Conservation (phyloP, 2,113 vertebrate genomes). For the Alosa alosa region DNA sequence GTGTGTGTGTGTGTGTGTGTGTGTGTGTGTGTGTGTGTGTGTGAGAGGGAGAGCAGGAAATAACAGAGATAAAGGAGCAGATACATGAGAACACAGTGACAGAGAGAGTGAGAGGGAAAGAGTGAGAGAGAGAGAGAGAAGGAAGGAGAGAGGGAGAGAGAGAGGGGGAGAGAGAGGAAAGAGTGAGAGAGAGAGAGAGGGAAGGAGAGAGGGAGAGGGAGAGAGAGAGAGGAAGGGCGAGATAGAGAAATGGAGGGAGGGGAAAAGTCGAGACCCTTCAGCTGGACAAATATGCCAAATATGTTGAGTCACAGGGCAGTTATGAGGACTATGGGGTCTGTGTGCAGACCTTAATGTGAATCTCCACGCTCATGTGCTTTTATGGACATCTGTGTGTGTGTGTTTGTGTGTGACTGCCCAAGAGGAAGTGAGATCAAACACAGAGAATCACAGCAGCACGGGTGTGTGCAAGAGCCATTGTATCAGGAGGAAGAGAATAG, state of each 20-base stretch:
- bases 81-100: neutral
- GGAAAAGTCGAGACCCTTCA: slow-evolving; percentile 13
- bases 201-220: neutral
- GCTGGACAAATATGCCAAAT: slow-evolving; percentile 36
- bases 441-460: no score
- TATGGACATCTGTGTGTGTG: slow-evolving; percentile 24
- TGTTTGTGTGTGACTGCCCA: neutral
- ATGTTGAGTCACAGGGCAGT: slow-evolving; percentile 36
- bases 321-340: slow-evolving; percentile 32
- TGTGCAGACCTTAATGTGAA: neutral
- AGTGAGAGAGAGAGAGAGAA: neutral
- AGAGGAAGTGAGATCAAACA: no score
- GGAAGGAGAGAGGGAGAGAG: neutral
- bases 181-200: neutral
- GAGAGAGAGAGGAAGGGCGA: neutral
- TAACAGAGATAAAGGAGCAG: neutral
- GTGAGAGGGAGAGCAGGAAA: neutral
- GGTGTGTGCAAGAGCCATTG: neutral
- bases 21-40: neutral
- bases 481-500: neutral
- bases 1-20: neutral
- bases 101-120: neutral
- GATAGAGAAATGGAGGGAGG: neutral
- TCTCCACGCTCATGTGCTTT: slow-evolving; percentile 36
- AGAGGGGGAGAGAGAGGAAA: neutral